Conservation (phyloP, 2,797 vertebrate genomes). For the Eurystomus glaucurus region DNA sequence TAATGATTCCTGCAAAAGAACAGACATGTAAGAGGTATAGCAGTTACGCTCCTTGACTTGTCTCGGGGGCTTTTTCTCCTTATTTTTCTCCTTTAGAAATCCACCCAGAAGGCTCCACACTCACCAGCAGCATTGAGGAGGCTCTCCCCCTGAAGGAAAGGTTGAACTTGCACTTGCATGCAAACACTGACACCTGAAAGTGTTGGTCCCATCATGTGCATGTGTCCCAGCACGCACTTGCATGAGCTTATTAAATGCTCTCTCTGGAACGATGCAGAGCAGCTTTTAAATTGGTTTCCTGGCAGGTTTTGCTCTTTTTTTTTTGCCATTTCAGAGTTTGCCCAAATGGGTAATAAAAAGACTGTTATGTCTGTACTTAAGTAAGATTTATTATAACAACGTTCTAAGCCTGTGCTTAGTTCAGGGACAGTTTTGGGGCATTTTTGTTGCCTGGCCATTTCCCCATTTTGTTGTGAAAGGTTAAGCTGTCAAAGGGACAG, state of each 20-base stretch:
- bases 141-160: not conserved
- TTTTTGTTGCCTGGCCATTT: not conserved
- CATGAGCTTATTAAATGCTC: not conserved
- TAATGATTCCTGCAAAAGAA: not conserved
- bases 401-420: not conserved
- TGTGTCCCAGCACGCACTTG: fast-evolving
- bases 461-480: not conserved
- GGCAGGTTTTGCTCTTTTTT: not conserved
- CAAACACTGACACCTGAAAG: not conserved
- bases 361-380: fast-evolving
- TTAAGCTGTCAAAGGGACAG: not conserved
- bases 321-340: not conserved
- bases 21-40: not conserved
- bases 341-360: not conserved
- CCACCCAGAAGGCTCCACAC: not conserved
- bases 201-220: fast-evolving
- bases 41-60: not conserved
- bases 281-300: not conserved
- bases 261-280: not conserved
- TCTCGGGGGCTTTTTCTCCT: fast-evolving
- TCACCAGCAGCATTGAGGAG: not conserved
- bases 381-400: fast-evolving
- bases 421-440: fast-evolving
- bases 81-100: not conserved
- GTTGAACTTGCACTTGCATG: not conserved